Percentiles rank a stretch among this genome's conserved stretches.
These are phyloP conservation scores for Grus americana DNA, from an alignment of 2,113 vertebrate genomes.

Conservation along the genomic window DNA sequence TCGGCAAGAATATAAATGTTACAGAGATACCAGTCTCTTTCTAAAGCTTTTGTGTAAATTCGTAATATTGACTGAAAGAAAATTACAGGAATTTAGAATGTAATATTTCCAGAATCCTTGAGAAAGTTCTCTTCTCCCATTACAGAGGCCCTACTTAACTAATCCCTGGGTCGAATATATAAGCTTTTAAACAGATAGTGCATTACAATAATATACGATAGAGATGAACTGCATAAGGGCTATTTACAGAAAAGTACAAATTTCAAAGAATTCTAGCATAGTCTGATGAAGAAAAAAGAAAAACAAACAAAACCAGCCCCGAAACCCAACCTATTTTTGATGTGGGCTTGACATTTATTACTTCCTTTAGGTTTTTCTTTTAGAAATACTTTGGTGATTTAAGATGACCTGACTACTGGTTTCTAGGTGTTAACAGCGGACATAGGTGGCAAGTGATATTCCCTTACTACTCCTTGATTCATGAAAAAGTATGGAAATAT, in stretches of 20 bases:
- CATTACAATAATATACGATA: not conserved
- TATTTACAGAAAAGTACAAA: not conserved
- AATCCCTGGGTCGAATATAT: not conserved
- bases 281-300: not conserved
- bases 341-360: constrained; percentile 51
- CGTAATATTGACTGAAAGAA: not conserved
- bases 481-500: constrained; percentile 12
- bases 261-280: constrained; percentile 43
- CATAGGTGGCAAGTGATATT: constrained; percentile 29
- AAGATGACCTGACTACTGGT: not conserved
- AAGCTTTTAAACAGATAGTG: constrained; percentile 25
- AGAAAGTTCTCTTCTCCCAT: not conserved
- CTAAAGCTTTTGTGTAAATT: not conserved
- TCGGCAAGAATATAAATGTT: not conserved
- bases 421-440: constrained; percentile 12
- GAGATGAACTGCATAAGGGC: not conserved
- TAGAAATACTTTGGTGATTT: constrained; percentile 35
- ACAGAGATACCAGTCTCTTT: not conserved
- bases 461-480: constrained; percentile 19
- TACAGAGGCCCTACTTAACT: not conserved
- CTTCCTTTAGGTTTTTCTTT: constrained; percentile 8
- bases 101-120: not conserved
- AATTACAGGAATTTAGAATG: not conserved
- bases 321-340: constrained; percentile 11
- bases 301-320: too few relatives aligned